phyloP scores from a whole-genome alignment of 1,140 invertebrate species.

The Campoletis sonorensis region DNA sequence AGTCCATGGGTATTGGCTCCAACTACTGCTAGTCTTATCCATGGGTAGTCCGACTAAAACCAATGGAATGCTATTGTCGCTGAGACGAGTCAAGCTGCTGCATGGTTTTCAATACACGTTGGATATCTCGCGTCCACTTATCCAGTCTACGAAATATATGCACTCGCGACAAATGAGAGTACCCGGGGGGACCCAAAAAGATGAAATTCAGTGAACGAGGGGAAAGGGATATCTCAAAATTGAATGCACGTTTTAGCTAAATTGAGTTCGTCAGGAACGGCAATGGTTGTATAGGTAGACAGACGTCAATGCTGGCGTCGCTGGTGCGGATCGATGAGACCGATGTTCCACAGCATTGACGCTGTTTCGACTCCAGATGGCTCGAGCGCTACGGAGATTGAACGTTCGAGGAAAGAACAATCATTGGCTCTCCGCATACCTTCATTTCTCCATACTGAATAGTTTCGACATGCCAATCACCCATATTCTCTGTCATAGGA shows the following conservation, averaged over 20 bases:
- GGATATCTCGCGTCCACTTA: no score
- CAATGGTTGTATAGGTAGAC: background rate
- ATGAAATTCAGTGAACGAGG: background rate
- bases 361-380: conserved; percentile 6
- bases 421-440: background rate
- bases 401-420: background rate
- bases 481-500: background rate
- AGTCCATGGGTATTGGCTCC: no score
- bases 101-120: no score
- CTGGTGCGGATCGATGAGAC: conserved; percentile 30
- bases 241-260: conserved; percentile 65
- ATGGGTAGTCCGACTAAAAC: no score
- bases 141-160: no score
- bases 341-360: conserved; percentile 6
- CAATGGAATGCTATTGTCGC: no score
- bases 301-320: background rate
- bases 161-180: background rate
- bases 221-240: background rate
- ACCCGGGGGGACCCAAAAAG: background rate
- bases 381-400: conserved; percentile 2
- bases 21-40: no score
- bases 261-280: conserved; percentile 61
- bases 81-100: no score
- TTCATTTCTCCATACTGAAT: background rate
- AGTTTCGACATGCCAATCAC: background rate